Conservation (phyloP, 2,888 invertebrate genomes). For the Ormyrus pomaceus region DNA sequence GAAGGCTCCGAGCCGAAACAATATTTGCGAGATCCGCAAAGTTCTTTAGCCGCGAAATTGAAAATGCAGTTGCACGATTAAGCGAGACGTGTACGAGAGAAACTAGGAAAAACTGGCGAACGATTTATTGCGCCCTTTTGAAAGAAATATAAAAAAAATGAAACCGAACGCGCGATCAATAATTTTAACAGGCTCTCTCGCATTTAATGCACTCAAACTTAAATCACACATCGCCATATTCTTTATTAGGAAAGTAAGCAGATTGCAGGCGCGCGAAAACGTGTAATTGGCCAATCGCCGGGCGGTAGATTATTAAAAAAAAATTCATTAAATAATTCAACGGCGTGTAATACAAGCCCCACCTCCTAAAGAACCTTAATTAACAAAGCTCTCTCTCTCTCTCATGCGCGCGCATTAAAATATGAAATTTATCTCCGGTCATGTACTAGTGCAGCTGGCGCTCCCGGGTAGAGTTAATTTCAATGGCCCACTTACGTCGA, state of each 20-base stretch:
- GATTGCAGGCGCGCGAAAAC: too few relatives aligned
- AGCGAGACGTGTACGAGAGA: neutral
- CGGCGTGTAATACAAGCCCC: too few relatives aligned
- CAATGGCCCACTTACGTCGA: constrained; percentile 46
- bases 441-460: neutral
- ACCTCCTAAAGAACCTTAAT: too few relatives aligned
- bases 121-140: neutral
- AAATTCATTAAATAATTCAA: too few relatives aligned
- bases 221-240: too few relatives aligned
- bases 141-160: constrained; percentile 2
- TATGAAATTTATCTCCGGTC: too few relatives aligned
- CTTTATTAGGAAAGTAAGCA: too few relatives aligned
- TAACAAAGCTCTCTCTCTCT: too few relatives aligned
- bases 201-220: too few relatives aligned
- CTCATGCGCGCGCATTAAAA: neutral
- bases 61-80: neutral
- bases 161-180: neutral
- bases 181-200: too few relatives aligned
- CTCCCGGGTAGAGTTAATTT: constrained; percentile 24
- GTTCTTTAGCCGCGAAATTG: neutral
- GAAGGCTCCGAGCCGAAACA: constrained; percentile 26
- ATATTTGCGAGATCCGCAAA: neutral
- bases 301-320: too few relatives aligned
- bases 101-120: neutral
- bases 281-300: too few relatives aligned